Evolutionary conservation across 2,888 invertebrate genomes (phyloP).

Genomic region (Rhagonycha lutea): DNA sequence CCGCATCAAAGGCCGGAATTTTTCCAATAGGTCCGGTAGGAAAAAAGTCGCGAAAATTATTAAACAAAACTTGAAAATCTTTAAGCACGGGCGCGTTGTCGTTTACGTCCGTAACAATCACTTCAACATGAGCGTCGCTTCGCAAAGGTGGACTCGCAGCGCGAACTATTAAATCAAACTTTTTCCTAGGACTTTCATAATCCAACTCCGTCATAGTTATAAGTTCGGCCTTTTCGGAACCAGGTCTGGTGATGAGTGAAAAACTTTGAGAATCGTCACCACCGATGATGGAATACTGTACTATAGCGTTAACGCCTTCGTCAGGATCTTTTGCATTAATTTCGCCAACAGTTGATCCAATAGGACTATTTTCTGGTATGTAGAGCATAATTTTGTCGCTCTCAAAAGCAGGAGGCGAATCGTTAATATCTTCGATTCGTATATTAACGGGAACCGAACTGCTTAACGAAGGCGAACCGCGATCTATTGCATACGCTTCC

Average conservation of each 20-base stretch:
- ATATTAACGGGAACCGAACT: conserved; percentile 73
- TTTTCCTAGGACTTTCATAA: conserved; percentile 92
- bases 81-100: conserved; percentile 92
- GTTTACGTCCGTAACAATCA: conserved; percentile 90
- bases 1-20: conserved; percentile 93
- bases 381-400: conserved; percentile 86
- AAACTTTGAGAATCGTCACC: conserved; percentile 90
- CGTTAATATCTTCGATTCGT: conserved; percentile 86
- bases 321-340: conserved; percentile 91
- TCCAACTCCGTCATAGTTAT: conserved; percentile 90
- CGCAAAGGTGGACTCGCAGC: conserved; percentile 90
- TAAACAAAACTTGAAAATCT: conserved; percentile 91
- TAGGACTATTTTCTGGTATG: conserved; percentile 94
- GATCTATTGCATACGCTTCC: conserved; percentile 86
- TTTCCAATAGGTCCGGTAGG: conserved; percentile 89
- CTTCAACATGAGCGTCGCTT: conserved; percentile 85
- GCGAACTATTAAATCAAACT: conserved; percentile 84
- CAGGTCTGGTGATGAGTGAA: conserved; percentile 77
- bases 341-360: conserved; percentile 91
- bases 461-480: conserved; percentile 65
- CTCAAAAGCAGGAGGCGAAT: conserved; percentile 88
- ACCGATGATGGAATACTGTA: conserved; percentile 93
- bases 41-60: conserved; percentile 92
- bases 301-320: conserved; percentile 86
- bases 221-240: conserved; percentile 84